Percentiles rank a stretch among this genome's conserved stretches.
Evolutionary conservation across 2,888 invertebrate genomes (phyloP).

Genomic region (Eurois occulta): DNA sequence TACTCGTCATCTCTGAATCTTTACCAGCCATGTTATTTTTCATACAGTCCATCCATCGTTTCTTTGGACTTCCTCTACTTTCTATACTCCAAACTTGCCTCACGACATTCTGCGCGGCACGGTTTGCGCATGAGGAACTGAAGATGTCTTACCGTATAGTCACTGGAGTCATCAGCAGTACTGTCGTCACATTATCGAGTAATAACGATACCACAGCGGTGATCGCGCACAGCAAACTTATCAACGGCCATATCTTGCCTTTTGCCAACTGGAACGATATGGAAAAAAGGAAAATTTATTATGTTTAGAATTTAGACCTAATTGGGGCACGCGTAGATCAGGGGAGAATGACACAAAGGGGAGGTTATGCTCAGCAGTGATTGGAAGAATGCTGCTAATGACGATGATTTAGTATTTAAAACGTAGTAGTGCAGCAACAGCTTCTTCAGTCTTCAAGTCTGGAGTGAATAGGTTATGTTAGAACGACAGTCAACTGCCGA

Average conservation of each 20-base stretch:
- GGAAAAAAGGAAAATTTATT: constrained; percentile 30
- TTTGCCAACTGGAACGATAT: constrained; percentile 91
- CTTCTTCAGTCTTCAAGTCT: no score
- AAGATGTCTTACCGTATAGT: constrained; percentile 92
- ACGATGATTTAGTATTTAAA: no score
- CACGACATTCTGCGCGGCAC: not conserved
- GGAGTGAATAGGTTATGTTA: no score
- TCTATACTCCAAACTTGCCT: not conserved
- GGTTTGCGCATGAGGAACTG: not conserved
- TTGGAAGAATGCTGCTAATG: no score
- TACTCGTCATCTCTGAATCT: no score
- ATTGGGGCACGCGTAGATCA: no score
- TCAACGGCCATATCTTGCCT: constrained; percentile 96
- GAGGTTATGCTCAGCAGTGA: no score
- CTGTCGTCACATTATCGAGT: constrained; percentile 96
- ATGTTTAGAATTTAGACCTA: not conserved
- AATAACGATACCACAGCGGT: constrained; percentile 90
- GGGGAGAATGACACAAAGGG: no score
- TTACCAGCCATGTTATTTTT: not conserved
- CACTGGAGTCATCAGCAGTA: constrained; percentile 96
- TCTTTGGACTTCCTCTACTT: not conserved
- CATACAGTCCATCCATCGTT: not conserved
- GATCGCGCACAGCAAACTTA: constrained; percentile 94
- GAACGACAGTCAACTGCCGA: no score
- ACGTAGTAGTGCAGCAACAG: no score